Evolutionary conservation across 2,113 vertebrate genomes (phyloP), one percentile per base, ranked within the genome.

Genomic region (Oenanthe melanoleuca): DNA sequence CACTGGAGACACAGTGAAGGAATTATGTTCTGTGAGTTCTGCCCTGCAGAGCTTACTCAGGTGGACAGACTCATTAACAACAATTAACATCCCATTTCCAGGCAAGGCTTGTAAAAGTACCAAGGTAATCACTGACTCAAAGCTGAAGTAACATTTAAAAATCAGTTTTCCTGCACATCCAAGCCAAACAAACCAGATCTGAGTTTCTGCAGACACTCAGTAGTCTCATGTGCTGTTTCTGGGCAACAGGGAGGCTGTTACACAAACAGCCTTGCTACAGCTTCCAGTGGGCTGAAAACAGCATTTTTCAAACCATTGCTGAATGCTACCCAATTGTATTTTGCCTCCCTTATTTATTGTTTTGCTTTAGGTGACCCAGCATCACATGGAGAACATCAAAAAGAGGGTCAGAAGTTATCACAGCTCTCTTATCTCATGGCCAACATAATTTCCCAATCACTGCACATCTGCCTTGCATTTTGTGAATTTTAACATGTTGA

Each of bases 11-110:
- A 37, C 14, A 0, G 1, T 9, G 33, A 52, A 80, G 79, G 67
- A 84, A 82, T 70, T 90, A 71, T 13, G 12, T 64, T 82, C 70
- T 38, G 79, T 6, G 56, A 85, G 71, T 64, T 83, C 60, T 95
- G 52, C 61, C 52, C 93, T 67, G 85, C 57, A 84, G 86, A 75
- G 71, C 88, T 92, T 91, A 79, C 80, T 85, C 79, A 91, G 91
- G 89, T 93, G 88, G 82, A 88, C 67, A 56, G 64, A 38, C 70
- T 88, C 88, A 88, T 96, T 93, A 94, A 42, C 77, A 87, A 71
- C 66, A 95, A 95, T 95, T 95, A 97, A 95, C 69, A 78, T 96
- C 93, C n/a, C 56, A 89, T 95, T 95, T 97, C 89, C 84, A 94
- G 85, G 83, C 64, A 80, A 33, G n/a, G 37, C 45, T 89, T 87